These are phyloP conservation scores for Lontra canadensis DNA, from an alignment of 2,113 vertebrate genomes.

Conservation along the genomic window DNA sequence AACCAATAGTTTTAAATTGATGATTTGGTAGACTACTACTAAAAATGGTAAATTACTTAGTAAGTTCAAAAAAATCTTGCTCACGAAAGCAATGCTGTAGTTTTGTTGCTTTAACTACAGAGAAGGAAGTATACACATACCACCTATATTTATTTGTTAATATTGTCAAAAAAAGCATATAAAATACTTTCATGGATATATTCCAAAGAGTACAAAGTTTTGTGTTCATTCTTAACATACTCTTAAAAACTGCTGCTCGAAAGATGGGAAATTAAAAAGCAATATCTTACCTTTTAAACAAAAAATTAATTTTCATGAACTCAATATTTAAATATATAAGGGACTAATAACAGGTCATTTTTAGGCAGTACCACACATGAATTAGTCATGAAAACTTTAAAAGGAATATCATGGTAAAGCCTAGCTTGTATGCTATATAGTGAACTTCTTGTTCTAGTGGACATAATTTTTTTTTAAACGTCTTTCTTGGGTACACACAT, in stretches of 20 bases:
- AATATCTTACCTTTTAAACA: background rate
- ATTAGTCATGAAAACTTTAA: background rate
- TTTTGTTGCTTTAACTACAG: slow-evolving; percentile 20
- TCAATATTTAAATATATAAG: background rate
- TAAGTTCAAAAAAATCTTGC: background rate
- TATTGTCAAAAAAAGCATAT: background rate
- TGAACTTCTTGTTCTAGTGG: background rate
- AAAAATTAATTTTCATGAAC: background rate
- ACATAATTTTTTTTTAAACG: background rate
- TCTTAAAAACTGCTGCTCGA: background rate
- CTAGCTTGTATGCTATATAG: background rate
- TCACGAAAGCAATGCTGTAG: background rate
- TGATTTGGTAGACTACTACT: background rate
- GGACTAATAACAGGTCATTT: background rate
- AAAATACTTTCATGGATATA: background rate
- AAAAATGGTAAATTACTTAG: background rate
- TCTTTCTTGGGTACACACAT: background rate
- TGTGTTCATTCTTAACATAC: background rate
- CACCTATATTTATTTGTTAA: background rate
- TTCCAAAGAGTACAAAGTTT: background rate
- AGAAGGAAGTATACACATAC: background rate
- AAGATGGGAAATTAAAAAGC: background rate
- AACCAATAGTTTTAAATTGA: background rate
- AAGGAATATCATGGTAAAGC: background rate
- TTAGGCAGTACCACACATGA: background rate